These are phyloP conservation scores for Hemichromis elongatus DNA, from an alignment of 2,113 vertebrate species.

Conservation along the genomic window DNA sequence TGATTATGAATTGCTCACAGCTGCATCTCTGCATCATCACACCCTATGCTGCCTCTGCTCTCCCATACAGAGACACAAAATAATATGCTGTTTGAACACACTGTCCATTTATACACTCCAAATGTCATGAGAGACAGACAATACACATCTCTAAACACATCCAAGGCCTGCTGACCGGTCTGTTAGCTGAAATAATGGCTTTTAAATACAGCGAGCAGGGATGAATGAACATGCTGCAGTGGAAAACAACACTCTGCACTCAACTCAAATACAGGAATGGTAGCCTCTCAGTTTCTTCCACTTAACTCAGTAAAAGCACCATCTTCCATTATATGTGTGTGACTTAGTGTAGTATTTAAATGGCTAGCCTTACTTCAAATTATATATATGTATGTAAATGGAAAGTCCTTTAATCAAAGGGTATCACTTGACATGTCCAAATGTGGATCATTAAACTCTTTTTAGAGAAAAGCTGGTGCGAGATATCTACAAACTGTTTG, in stretches of 20 bases:
- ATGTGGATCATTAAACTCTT: neutral
- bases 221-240: constrained; percentile 49
- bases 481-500: neutral
- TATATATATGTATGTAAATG: neutral
- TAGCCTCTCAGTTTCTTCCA: neutral
- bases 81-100: constrained; percentile 29
- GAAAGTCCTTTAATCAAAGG: neutral
- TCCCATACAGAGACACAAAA: constrained; percentile 8
- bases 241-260: constrained; percentile 32
- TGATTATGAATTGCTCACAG: constrained; percentile 32
- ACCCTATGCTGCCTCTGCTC: neutral
- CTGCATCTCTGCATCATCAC: constrained; percentile 9
- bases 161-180: constrained; percentile 48
- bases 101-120: constrained; percentile 48
- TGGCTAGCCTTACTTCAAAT: neutral
- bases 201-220: constrained; percentile 59
- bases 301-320: neutral
- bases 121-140: constrained; percentile 56
- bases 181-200: constrained; percentile 59
- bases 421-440: neutral
- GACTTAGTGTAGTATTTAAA: neutral
- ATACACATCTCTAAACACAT: constrained; percentile 57
- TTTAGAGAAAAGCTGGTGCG: neutral
- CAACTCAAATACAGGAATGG: constrained; percentile 7
- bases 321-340: neutral